Evolutionary conservation across 2,113 vertebrate species (phyloP).

Genomic region (Motacilla tschutschensis): DNA sequence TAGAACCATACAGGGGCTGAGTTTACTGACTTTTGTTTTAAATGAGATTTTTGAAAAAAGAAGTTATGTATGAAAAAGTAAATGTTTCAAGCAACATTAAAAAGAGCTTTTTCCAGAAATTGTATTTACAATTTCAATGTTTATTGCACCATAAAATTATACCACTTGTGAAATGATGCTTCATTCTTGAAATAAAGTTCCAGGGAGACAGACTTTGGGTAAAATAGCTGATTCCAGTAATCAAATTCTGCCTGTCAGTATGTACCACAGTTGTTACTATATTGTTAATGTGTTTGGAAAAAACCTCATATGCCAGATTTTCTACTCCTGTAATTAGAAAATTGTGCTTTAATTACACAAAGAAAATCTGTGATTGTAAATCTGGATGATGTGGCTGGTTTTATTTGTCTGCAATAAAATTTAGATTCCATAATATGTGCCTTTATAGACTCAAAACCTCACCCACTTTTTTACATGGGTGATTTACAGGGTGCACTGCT

Average conservation of each 20-base stretch:
- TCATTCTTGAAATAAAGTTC: constrained; percentile 27
- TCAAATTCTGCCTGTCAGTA: not conserved
- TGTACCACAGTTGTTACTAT: not conserved
- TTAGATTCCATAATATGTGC: not conserved
- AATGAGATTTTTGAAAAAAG: not conserved
- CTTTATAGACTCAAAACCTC: not conserved
- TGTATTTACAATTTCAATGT: not conserved
- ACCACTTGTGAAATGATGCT: not conserved
- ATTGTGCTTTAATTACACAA: constrained; percentile 7
- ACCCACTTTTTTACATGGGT: not conserved
- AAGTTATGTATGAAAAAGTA: not conserved
- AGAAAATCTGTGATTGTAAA: not conserved
- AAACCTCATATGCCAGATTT: not conserved
- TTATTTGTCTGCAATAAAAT: constrained; percentile 3
- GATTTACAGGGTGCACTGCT: not conserved
- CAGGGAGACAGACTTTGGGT: not conserved
- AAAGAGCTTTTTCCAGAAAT: not conserved
- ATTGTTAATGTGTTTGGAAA: not conserved
- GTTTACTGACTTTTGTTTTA: not conserved
- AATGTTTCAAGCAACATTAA: not conserved
- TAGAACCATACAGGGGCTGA: not conserved
- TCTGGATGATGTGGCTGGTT: not conserved
- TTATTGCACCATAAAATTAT: constrained; percentile 11
- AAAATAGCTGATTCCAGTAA: not conserved
- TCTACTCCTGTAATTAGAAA: not conserved